Conservation (phyloP, 2,888 invertebrate species). For the Ametastegia equiseti region DNA sequence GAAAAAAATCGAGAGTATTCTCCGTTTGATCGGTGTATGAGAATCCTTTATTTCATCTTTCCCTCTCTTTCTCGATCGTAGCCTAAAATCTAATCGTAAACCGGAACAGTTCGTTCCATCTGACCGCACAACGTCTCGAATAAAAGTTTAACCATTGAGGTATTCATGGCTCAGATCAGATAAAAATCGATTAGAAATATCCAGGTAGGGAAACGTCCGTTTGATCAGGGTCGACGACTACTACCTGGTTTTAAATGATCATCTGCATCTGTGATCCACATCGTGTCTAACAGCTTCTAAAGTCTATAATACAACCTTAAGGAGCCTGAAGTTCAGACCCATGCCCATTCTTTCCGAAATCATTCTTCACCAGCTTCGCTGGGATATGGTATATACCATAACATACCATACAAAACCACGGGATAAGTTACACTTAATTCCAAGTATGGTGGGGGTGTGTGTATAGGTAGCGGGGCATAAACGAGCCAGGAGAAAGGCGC, state of each 20-base stretch:
- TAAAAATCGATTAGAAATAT: slow-evolving; percentile 26
- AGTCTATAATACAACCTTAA: not conserved
- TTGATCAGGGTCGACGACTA: slow-evolving; percentile 10
- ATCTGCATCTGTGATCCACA: slow-evolving; percentile 2
- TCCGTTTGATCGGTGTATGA: not conserved
- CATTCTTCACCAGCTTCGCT: slow-evolving; percentile 11
- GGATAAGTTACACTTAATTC: slow-evolving; percentile 47
- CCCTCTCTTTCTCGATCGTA: too few species aligned
- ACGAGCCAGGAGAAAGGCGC: slow-evolving; percentile 66
- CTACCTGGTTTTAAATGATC: slow-evolving; percentile 31
- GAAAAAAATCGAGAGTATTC: not conserved
- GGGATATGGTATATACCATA: not conserved
- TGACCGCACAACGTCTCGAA: slow-evolving; percentile 30
- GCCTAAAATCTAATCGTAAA: slow-evolving; percentile 33
- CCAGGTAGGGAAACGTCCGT: not conserved
- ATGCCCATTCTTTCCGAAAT: slow-evolving; percentile 1
- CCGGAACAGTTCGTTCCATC: slow-evolving; percentile 25
- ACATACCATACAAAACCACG: too few species aligned
- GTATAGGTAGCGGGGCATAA: slow-evolving; percentile 21
- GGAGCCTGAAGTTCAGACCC: too few species aligned
- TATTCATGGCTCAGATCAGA: slow-evolving; percentile 27
- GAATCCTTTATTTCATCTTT: not conserved
- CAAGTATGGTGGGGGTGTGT: slow-evolving; percentile 19
- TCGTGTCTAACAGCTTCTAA: not conserved
- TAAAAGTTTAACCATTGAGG: slow-evolving; percentile 18